Evolutionary conservation across 2,797 vertebrate species (phyloP).

Genomic region (Limosa lapponica): DNA sequence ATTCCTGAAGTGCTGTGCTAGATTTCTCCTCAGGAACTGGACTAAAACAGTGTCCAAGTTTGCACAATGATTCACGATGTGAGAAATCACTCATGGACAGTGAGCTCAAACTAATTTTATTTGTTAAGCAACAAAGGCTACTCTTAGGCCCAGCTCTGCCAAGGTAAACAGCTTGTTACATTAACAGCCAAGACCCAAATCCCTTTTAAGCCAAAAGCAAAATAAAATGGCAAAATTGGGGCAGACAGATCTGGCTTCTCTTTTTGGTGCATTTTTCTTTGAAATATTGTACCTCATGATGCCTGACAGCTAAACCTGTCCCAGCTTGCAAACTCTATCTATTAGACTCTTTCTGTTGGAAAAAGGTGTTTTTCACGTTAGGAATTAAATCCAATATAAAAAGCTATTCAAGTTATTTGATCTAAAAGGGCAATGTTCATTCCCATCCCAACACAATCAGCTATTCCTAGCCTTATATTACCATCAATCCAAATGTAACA

Average conservation of each 20-base stretch:
- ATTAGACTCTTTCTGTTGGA: background rate
- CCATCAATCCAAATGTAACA: background rate
- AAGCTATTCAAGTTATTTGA: slow-evolving; percentile 10
- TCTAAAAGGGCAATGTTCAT: slow-evolving; percentile 14
- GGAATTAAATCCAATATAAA: slow-evolving; percentile 7
- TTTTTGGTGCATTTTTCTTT: background rate
- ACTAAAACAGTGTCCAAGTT: background rate
- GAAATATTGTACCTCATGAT: background rate
- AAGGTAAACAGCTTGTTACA: slow-evolving; percentile 52
- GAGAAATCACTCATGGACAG: background rate
- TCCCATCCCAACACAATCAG: slow-evolving; percentile 13
- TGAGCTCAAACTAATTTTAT: background rate
- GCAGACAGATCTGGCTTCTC: background rate
- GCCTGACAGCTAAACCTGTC: background rate
- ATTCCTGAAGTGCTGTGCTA: background rate
- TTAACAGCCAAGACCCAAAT: slow-evolving; percentile 34
- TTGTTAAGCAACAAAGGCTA: slow-evolving; percentile 11
- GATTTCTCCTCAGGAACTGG: background rate
- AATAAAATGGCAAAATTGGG: background rate
- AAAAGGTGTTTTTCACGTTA: background rate
- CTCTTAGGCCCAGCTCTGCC: slow-evolving; percentile 16
- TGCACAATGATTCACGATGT: background rate
- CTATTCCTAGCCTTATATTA: slow-evolving; percentile 4
- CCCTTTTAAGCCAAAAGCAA: slow-evolving; percentile 6
- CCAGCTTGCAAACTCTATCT: background rate